These are phyloP conservation scores for Drosophila busckii DNA, from an alignment of 1,140 invertebrate genomes.

Conservation along the genomic window DNA sequence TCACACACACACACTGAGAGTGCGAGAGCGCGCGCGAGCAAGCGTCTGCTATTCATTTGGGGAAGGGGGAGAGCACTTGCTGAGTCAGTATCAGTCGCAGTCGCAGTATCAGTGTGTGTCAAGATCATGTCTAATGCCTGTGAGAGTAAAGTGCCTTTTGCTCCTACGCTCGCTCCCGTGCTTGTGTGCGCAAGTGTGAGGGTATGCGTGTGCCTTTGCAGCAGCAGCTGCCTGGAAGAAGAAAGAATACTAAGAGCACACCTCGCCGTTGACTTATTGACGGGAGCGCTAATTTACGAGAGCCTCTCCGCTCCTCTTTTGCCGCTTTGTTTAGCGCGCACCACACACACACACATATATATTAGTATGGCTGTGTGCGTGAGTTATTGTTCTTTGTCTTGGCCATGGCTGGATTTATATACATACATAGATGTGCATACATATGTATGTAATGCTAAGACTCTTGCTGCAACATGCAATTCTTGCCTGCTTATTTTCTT, in stretches of 20 bases:
- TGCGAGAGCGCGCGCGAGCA: conserved; percentile 1
- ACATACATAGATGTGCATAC: no score
- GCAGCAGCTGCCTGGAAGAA: conserved; percentile 1
- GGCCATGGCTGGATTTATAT: conserved; percentile 30
- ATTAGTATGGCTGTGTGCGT: conserved; percentile 7
- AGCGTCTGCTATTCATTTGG: conserved; percentile 1
- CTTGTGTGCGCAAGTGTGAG: not conserved
- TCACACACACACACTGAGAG: not conserved
- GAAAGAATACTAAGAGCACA: conserved; percentile 3
- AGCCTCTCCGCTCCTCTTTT: conserved; percentile 18
- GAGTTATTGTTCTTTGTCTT: conserved; percentile 56
- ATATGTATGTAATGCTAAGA: not conserved
- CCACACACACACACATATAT: conserved; percentile 9
- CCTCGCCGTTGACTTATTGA: conserved; percentile 27
- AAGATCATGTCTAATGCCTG: conserved; percentile 54
- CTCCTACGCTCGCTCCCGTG: conserved; percentile 6
- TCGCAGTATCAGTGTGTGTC: conserved; percentile 22
- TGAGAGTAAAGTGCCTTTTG: conserved; percentile 6
- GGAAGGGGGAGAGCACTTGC: conserved; percentile 16
- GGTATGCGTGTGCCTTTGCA: conserved; percentile 21
- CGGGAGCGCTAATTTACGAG: conserved; percentile 28
- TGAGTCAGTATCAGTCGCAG: conserved; percentile 4
- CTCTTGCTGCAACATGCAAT: conserved; percentile 17
- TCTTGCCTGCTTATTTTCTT: conserved; percentile 18
- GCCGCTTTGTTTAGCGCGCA: conserved; percentile 19